Evolutionary conservation across 1,140 invertebrate genomes (phyloP), one percentile per base, ranked within the genome.

Genomic region (Cydia fagiglandana): DNA sequence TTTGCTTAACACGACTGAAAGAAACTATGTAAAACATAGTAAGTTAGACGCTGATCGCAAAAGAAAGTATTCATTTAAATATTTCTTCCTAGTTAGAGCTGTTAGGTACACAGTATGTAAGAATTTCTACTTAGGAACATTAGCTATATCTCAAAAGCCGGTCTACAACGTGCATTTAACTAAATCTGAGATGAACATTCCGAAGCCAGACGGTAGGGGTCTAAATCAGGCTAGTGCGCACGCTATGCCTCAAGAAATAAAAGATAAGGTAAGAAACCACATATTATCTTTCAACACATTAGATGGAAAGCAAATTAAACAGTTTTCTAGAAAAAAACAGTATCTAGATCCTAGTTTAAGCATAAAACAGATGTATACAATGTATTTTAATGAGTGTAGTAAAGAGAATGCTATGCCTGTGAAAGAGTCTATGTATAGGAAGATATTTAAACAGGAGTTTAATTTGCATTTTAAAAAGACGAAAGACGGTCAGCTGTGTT

Each of bases 341-440:
- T 93, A 91, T 84, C 84, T 93, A 81, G 85, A 90, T 73, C 79
- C 86, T 10, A 86, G 82, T 82, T 84, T 94, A 68, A 94, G 84
- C 81, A 88, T 93, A 76, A 92, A 89, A 84, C 89, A 93, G 64
- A 93, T 93, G 89, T 93, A 91, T 77, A 86, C 86, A 38, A 86
- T 93, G 84, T 93, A 93, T 85, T 83, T 83, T 68, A 86, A 75
- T 75, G 83, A 92, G 28, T 93, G 88, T 78, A 81, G 75, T 68
- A 89, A 85, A 73, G 85, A 92, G 70, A 86, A 86, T 79, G 56
- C 85, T 10, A 75, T 80, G 28, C 80, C 83, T 76, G 93, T 94
- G 0, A 93, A 93, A 82, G 90, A 93, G 74, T 92, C 91, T 4
- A 92, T 93, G 89, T 93, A 93, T 74, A 89, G 91, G 77, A 93